Base-by-base conservation (phyloP, 2,888 invertebrate genomes). In the Drosophila lutescens region DNA sequence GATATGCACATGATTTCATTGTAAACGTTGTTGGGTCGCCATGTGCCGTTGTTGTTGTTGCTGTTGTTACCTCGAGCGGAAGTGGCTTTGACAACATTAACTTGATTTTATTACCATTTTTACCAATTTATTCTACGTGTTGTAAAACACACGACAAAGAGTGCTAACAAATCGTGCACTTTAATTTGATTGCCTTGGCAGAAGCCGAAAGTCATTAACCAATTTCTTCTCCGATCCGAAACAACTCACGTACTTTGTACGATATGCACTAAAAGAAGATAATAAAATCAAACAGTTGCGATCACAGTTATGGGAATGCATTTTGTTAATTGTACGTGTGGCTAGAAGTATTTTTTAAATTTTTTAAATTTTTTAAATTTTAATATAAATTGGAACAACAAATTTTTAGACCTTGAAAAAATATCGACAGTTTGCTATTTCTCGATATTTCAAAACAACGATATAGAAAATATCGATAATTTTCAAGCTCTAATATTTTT, bases 1-100 rank as follows among this genome's bases (percentile, higher is more conserved):
- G 86, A 86, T 83, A 83, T 79, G 79, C 84, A 79, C 84, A 86
- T 85, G 82, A 82, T 85, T 61, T 53, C 46, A 62, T 65, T 65
- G 63, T 65, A 61, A 62, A 38, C 38, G 61, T 51, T 50, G 61
- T 62, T 61, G 41, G 53, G 53, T 53, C 44, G 23, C 62, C 17
- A n/a, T 38, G 32, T 26, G 59, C 46, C 46, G 30, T 20, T 59
- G 46, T 38, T 58, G 20, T 46, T 46, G 8, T 8, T 30, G 26
- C 5, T 26, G 26, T 26, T 26, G 26, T 2, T 20, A 46, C 75
- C 46, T 40, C 26, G 43, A 74, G 63, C 82, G 85, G 81, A 82
- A 85, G 76, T 85, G 86, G 68, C 81, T 70, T 65, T 77, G 77
- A 74, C 78, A 83, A 69, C 70, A 78, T 71, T 71, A 63, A 67